Base-by-base conservation (phyloP, 37 sponge, comb jelly and placozoan species). In the Mnemiopsis leidyi region DNA sequence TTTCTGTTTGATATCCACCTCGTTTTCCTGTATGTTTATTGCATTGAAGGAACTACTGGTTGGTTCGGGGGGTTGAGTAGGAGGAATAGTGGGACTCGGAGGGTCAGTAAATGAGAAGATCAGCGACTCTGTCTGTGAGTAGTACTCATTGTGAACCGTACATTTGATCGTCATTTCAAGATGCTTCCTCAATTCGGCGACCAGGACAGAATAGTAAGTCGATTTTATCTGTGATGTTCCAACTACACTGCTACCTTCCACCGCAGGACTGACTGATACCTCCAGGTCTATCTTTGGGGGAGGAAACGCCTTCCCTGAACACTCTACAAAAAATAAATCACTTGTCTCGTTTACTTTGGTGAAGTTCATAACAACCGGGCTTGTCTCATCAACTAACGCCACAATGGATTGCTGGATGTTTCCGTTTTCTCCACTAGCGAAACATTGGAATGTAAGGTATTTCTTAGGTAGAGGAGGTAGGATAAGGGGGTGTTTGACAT, bases 221-320 rank as follows among this genome's bases (percentile, higher is more conserved):
- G 75, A 29, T n/a, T 13, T 71, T n/a, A 25, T 71, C 3, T 29
- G 30, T n/a, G 25, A 29, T 28, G 25, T 28, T 29, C n/a, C 75
- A 7, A 23, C 75, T 3, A 71, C 20, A 48, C 5, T 5, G 20
- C 30, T 28, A 5, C 75, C 75, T 28, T 71, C 75, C n/a, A 71
- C 30, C 3, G 75, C 3, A 7, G 75, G 75, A 5, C 30, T 71
- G 75, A 25, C 30, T 7, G 75, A 29, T 7, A 71, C 30, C 20
- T 71, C 75, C 25, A 71, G 75, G 5, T 71, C 7, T 71, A 71
- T 28, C 20, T 71, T 71, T 71, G 75, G 75, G n/a, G 75, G 75
- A n/a, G 75, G 75, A 28, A 29, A 71, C 75, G 75, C 75, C 75
- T 5, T 71, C 30, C 75, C 75, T 28, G 30, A 28, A 28, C 75